These are phyloP conservation scores for Macaria notata DNA, from an alignment of 2,888 invertebrate species.

Conservation along the genomic window DNA sequence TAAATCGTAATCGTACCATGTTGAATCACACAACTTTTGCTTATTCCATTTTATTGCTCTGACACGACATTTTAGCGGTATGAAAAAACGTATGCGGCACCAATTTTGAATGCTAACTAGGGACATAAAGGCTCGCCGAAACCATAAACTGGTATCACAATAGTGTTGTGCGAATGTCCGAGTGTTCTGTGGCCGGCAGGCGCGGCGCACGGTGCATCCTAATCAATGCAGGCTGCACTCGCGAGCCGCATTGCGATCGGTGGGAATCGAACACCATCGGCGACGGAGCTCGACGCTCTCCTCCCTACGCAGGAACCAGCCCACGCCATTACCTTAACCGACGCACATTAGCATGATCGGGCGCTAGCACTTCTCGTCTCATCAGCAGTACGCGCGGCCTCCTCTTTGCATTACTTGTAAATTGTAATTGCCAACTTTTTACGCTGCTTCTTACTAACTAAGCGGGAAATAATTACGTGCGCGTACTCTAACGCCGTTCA, in stretches of 20 bases:
- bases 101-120: constrained; percentile 78
- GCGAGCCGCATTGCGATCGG: constrained; percentile 47
- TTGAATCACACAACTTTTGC: constrained; percentile 58
- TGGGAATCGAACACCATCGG: constrained; percentile 54
- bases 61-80: constrained; percentile 75
- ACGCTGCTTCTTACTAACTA: constrained; percentile 19
- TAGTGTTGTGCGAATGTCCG: constrained; percentile 78
- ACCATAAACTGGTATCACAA: constrained; percentile 80
- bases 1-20: constrained; percentile 51
- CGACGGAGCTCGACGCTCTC: constrained; percentile 17
- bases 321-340: constrained; percentile 2
- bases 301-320: constrained; percentile 15
- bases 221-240: constrained; percentile 72
- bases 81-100: constrained; percentile 73
- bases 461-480: constrained; percentile 21
- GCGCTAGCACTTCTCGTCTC: constrained; percentile 10
- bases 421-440: constrained; percentile 23
- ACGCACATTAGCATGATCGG: constrained; percentile 12
- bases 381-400: constrained; percentile 13
- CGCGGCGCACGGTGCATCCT: constrained; percentile 63
- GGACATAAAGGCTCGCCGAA: constrained; percentile 73
- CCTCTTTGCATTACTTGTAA: constrained; percentile 17
- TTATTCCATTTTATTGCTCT: constrained; percentile 66
- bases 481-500: constrained; percentile 20
- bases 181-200: constrained; percentile 69